Base-by-base conservation (phyloP, 2,797 vertebrate genomes). In the Tangara arthus region DNA sequence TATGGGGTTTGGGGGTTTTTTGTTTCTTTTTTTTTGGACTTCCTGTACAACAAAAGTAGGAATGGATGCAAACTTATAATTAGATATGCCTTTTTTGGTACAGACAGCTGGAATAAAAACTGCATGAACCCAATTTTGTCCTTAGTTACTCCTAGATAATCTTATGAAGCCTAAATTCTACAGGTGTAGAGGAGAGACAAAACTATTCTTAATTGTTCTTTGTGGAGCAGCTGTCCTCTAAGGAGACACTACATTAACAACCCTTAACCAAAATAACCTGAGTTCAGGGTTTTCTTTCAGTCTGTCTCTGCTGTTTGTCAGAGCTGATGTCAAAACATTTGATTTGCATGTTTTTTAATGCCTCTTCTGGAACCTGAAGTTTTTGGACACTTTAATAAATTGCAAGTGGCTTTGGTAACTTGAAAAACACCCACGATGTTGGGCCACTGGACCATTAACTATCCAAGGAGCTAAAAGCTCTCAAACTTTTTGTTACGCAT, bases 101-200 rank as follows among this genome's bases (percentile, higher is more conserved):
- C 30, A 89, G 73, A 32, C 13, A 93, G 49, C 57, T 80, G 81
- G 50, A 93, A 82, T 50, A 50, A 80, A 95, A 95, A 22, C 22
- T 57, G 5, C 19, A 11, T 32, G 44, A 71, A 46, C 30, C 32
- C 39, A 60, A 22, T 89, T 92, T 93, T 82, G 53, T 46, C 49
- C 61, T 64, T 70, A 80, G 35, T 77, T 89, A 64, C 65, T 71
- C 49, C 82, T 44, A 64, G 64, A 39, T 77, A 77, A 81, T 39
- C 55, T 75, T 5, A 41, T 9, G 32, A 37, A 91, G 8, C 21
- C 72, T 22, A 44, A 80, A 77, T 82, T 63, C 44, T 60, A 3
- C 37, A 34, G 39, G n/a, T 53, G 56, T 22, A 63, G 55, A 66
- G 68, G 44, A 60, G 39, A 80, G 39, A 65, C 50, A 87, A 68